Base-by-base conservation (phyloP, 2,797 vertebrate species). In the Muraenolepis orangiensis region DNA sequence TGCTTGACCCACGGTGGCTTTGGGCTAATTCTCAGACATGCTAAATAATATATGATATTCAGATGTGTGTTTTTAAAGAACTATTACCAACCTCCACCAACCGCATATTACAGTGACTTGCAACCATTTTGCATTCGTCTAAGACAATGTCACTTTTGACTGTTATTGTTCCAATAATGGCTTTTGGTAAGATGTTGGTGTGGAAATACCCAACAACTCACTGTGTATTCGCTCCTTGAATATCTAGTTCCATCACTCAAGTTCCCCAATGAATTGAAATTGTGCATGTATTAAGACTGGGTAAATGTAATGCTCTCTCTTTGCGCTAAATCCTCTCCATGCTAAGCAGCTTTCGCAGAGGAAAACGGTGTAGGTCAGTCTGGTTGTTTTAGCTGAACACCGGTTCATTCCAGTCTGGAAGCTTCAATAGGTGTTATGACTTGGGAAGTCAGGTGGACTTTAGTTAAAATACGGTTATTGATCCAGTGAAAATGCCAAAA, bases 291-390 rank as follows among this genome's bases (percentile, higher is more conserved):
- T 64, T 34, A 67, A 76, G 77, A 77, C 72, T 29, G 72, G 20
- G 61, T 82, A 2, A 66, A 28, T 13, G 64, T 66, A 66, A 23
- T 66, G 64, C 66, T 67, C 70, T 88, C 69, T 82, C 76, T 38
- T 66, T 68, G 72, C 80, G 75, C 51, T 36, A 4, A 32, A 71
- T 61, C 80, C 76, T 91, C 86, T 46, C 71, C 71, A 77, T 72
- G 51, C 74, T 87, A 91, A 91, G 87, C 84, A 75, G 88, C 87
- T 91, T 91, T 91, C 73, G 68, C 72, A 69, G 74, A 79, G 84
- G 88, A 87, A 86, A 77, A 66, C 70, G 46, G 71, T 69, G 26
- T 10, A 74, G 77, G 85, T 86, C 79, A 86, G 42, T 85, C 77
- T 81, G 78, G 57, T 74, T 80, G 64, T 79, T 87, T 88, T 78